Base-by-base conservation (phyloP, 1,140 invertebrate species). In the Lucilia sericata region DNA sequence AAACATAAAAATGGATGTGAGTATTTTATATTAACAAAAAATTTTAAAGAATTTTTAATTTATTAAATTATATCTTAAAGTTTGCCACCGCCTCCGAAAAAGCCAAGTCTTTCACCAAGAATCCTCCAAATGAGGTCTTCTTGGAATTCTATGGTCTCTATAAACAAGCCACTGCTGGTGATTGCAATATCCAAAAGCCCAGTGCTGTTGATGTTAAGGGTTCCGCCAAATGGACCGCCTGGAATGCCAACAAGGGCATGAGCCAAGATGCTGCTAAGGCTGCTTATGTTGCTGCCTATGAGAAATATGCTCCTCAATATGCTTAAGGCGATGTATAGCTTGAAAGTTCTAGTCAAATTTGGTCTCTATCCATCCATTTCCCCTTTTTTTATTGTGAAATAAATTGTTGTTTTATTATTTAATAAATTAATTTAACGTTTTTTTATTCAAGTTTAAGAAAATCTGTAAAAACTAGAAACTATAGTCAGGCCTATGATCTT, bases 221-320 rank as follows among this genome's bases (percentile, higher is more conserved):
- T 60, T 99, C 99, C 92, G 97, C 97, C 1, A 99, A 99, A 91
- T 99, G 97, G 96, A 96, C 98, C 88, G 94, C 97, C n/a, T 99
- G 98, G 98, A 94, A 94, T 86, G 76, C 42, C 76, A 95, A 94
- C 90, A 98, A 97, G 91, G 97, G 98, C 86, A 91, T 93, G 85
- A 92, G 93, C 74, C 93, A 94, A 90, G 96, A 97, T 51, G 94
- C 94, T 83, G 97, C 98, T 49, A 96, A 97, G 91, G 93, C 95
- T 86, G 93, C 94, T 7, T 99, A 99, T 91, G 93, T 98, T 84
- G 93, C 92, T 2, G 95, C 96, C 91, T 96, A 95, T 2, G 92
- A 95, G 84, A 91, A 93, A 88, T 92, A 97, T 84, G 88, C 91
- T 14, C 90, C 92, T 78, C 85, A 85, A 60, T 89, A 89, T 81